A percentile compares a stretch with the other conserved stretches of the same genome.
Conservation (phyloP, 2,113 vertebrate genomes). For the Noctilio leporinus region DNA sequence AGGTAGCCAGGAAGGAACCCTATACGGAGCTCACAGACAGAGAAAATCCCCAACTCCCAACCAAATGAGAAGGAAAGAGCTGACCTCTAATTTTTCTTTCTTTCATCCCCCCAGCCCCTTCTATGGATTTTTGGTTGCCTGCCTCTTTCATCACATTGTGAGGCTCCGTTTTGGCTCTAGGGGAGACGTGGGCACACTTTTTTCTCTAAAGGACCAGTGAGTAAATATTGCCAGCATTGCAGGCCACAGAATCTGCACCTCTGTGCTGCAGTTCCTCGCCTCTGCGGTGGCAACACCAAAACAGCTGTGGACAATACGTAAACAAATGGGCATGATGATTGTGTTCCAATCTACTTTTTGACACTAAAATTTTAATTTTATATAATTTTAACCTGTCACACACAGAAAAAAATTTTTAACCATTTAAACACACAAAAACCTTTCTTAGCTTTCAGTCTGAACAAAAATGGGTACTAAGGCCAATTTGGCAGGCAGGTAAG, state of each 20-base stretch:
- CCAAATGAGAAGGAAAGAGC: no score
- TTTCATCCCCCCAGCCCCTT: no score
- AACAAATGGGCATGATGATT: background rate
- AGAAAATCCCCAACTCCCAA: no score
- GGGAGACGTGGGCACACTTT: background rate
- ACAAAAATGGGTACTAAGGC: background rate
- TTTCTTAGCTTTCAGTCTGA: background rate
- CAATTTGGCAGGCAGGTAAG: background rate
- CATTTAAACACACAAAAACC: background rate
- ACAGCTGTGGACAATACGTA: background rate
- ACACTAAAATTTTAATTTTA: background rate
- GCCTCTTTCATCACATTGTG: background rate
- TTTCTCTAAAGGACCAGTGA: background rate
- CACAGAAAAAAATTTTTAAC: background rate
- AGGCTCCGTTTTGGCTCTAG: background rate
- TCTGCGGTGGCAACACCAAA: background rate
- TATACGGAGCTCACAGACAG: no score
- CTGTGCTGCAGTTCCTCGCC: background rate
- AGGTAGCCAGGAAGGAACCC: no score
- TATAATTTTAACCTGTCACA: background rate
- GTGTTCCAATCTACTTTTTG: background rate
- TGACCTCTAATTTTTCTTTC: no score
- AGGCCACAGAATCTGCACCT: background rate
- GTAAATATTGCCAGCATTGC: background rate
- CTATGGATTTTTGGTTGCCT: background rate